Percentiles rank a stretch among this genome's conserved stretches.
These are phyloP conservation scores for Drosophila melanosoma DNA, from an alignment of 2,888 invertebrate genomes.

Conservation along the genomic window DNA sequence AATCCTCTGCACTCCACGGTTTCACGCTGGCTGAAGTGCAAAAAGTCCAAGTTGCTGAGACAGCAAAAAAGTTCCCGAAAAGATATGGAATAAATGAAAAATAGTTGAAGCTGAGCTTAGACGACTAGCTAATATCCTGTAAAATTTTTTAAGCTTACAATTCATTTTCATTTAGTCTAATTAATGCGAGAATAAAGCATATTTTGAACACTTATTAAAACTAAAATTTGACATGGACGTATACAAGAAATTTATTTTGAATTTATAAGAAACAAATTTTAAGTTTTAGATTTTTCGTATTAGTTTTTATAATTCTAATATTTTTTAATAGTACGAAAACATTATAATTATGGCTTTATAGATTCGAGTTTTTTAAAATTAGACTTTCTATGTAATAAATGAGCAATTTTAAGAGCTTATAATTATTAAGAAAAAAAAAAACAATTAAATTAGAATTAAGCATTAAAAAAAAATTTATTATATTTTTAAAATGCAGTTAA, in stretches of 20 bases:
- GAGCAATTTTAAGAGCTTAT: neutral
- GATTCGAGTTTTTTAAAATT: no score
- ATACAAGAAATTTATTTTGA: neutral
- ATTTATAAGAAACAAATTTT: neutral
- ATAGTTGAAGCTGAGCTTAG: neutral
- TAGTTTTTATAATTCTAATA: no score
- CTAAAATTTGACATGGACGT: neutral
- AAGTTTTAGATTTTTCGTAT: no score
- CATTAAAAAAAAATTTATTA: no score
- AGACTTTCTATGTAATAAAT: no score
- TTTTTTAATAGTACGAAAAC: no score
- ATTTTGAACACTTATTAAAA: neutral
- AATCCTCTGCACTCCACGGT: neutral
- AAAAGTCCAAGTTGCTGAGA: slow-evolving; percentile 66
- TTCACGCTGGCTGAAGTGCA: slow-evolving; percentile 17
- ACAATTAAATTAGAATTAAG: no score
- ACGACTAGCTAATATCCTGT: slow-evolving; percentile 25
- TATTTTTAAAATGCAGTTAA: no score
- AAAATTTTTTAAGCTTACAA: neutral
- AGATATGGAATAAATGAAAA: slow-evolving; percentile 7
- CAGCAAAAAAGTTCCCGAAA: slow-evolving; percentile 41
- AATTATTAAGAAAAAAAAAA: neutral
- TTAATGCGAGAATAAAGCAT: neutral
- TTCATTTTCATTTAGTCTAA: neutral
- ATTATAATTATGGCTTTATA: no score